These are phyloP conservation scores for Pachyuromys duprasi DNA, from an alignment of 2,797 vertebrate genomes.

Conservation along the genomic window DNA sequence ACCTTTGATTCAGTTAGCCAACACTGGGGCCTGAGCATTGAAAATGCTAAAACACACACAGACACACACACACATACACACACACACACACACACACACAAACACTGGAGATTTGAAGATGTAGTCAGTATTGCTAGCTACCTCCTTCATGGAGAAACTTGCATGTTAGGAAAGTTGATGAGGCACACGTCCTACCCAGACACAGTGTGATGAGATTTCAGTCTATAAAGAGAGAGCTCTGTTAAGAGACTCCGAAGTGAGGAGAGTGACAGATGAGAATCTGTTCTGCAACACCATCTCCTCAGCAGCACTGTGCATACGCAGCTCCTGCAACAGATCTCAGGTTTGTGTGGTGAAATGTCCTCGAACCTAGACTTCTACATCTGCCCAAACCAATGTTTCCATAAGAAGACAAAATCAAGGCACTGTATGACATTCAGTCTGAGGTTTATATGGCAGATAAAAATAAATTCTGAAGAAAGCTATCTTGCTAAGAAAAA, in stretches of 20 bases:
- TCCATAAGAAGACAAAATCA: constrained; percentile 15
- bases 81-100: too few relatives aligned
- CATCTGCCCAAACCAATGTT: neutral
- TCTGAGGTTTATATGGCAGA: neutral
- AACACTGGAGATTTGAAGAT: too few relatives aligned
- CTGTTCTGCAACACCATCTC: too few relatives aligned
- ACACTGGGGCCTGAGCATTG: neutral
- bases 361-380: neutral
- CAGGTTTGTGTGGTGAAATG: neutral
- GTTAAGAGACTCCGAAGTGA: neutral
- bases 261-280: neutral
- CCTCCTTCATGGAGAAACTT: neutral
- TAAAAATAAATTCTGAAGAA: neutral
- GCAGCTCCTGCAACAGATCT: neutral
- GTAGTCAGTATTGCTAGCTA: too few relatives aligned
- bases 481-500: constrained; percentile 5
- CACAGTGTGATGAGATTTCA: neutral
- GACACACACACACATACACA: too few relatives aligned
- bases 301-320: neutral
- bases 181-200: neutral
- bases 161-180: neutral
- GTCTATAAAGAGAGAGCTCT: neutral
- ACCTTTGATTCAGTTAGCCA: neutral
- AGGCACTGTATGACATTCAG: neutral
- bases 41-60: too few relatives aligned